These are phyloP conservation scores for Oxytorus armatus DNA, from an alignment of 2,888 invertebrate genomes.

Conservation along the genomic window DNA sequence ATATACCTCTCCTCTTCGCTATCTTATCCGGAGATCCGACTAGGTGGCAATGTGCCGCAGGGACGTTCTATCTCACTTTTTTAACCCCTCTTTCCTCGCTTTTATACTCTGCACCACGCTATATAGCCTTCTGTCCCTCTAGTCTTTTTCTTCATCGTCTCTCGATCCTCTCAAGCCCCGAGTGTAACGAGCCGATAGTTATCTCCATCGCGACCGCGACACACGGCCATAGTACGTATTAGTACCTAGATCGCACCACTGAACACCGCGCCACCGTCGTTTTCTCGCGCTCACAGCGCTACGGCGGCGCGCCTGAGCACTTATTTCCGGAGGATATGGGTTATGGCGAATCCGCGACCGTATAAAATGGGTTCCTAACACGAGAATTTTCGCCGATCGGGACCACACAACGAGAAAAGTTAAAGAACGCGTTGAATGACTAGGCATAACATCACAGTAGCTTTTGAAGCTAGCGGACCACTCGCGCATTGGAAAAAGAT, in stretches of 20 bases:
- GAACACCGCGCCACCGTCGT: constrained; percentile 21
- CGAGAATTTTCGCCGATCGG: constrained; percentile 41
- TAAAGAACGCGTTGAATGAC: constrained; percentile 69
- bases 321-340: constrained; percentile 64
- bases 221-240: constrained; percentile 36
- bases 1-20: constrained; percentile 72
- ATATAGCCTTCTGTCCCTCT: constrained; percentile 47
- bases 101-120: constrained; percentile 37
- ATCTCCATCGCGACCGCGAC: constrained; percentile 75
- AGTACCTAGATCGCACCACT: constrained; percentile 11
- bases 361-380: constrained; percentile 69
- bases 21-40: constrained; percentile 77
- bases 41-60: constrained; percentile 72
- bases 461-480: constrained; percentile 61
- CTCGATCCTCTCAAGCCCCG: constrained; percentile 58
- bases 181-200: constrained; percentile 80
- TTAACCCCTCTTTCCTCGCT: constrained; percentile 20
- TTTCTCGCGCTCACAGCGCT: constrained; percentile 33
- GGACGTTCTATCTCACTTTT: constrained; percentile 20
- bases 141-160: constrained; percentile 61
- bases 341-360: constrained; percentile 66
- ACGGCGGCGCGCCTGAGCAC: constrained; percentile 47
- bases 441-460: constrained; percentile 69
- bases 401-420: constrained; percentile 18
- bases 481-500: background rate